phyloP scores from a whole-genome alignment of 2,113 vertebrate species.

The Phoxinus phoxinus region DNA sequence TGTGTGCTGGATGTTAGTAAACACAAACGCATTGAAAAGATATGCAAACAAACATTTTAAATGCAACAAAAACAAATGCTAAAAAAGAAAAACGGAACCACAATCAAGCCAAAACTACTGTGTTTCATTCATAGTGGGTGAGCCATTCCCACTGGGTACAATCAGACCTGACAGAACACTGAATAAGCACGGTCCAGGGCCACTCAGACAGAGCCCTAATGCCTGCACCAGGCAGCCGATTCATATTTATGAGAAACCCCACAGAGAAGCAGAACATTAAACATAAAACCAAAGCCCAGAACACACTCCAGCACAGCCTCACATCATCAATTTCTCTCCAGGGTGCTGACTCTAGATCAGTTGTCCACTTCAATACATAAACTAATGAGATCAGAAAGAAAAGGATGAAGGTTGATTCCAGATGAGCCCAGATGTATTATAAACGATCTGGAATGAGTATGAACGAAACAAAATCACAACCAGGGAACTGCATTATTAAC shows the following conservation, averaged over 20 bases:
- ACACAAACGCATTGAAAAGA: background rate
- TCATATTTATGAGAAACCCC: constrained; percentile 54
- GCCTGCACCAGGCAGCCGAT: constrained; percentile 47
- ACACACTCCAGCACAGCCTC: background rate
- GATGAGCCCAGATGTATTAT: background rate
- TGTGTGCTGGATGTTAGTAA: background rate
- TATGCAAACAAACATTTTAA: constrained; percentile 12
- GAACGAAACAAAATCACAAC: background rate
- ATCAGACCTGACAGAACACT: constrained; percentile 46
- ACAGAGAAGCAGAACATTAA: constrained; percentile 39
- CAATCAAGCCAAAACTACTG: background rate
- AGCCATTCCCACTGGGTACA: constrained; percentile 44
- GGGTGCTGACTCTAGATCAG: background rate
- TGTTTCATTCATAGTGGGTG: constrained; percentile 30
- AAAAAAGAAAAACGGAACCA: constrained; percentile 1
- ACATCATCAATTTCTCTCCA: constrained; percentile 33
- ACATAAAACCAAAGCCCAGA: constrained; percentile 14
- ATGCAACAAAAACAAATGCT: background rate
- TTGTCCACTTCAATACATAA: constrained; percentile 16
- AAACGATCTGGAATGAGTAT: background rate
- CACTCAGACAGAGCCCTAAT: constrained; percentile 45
- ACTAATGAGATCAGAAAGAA: constrained; percentile 9
- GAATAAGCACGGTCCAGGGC: constrained; percentile 33
- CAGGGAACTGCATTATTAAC: background rate
- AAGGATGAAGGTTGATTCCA: background rate